Percentiles rank a stretch among this genome's conserved stretches.
phyloP scores from a whole-genome alignment of 2,888 invertebrate genomes.

The Blera fallax region DNA sequence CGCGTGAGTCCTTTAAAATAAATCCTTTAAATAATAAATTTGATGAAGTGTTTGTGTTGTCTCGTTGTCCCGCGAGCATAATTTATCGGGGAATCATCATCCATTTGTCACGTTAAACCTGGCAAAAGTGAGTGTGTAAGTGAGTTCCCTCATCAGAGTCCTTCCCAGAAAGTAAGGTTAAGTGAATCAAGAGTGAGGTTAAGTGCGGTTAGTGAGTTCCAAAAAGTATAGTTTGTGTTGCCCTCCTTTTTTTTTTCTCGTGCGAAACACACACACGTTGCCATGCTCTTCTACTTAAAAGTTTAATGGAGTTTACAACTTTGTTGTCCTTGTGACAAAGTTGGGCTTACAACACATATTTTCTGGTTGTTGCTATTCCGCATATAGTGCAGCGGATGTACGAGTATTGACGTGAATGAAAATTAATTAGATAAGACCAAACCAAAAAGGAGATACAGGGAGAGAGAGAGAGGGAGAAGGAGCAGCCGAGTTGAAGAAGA shows the following conservation, averaged over 20 bases:
- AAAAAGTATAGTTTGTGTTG: background rate
- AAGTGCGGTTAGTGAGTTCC: constrained; percentile 51
- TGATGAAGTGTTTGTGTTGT: constrained; percentile 50
- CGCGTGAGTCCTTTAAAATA: constrained; percentile 28
- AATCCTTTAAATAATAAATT: constrained; percentile 65
- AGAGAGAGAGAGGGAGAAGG: too few species aligned
- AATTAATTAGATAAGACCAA: constrained; percentile 58
- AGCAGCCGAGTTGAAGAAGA: background rate
- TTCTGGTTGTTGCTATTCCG: background rate
- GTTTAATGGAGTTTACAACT: constrained; percentile 67
- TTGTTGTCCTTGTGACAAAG: constrained; percentile 56
- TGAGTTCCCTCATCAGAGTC: background rate
- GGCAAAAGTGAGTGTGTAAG: constrained; percentile 12
- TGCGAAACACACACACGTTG: background rate
- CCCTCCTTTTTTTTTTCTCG: background rate
- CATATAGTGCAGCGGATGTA: background rate
- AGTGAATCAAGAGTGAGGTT: constrained; percentile 57
- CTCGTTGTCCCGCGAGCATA: constrained; percentile 45
- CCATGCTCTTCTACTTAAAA: constrained; percentile 47
- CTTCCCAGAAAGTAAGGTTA: constrained; percentile 5
- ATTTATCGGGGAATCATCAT: constrained; percentile 60
- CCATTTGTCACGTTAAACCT: constrained; percentile 36
- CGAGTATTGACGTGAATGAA: constrained; percentile 43
- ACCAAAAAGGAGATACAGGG: background rate
- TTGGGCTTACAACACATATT: constrained; percentile 43